These are phyloP conservation scores for Synanthedon formicaeformis DNA, from an alignment of 2,888 invertebrate genomes.

Conservation along the genomic window DNA sequence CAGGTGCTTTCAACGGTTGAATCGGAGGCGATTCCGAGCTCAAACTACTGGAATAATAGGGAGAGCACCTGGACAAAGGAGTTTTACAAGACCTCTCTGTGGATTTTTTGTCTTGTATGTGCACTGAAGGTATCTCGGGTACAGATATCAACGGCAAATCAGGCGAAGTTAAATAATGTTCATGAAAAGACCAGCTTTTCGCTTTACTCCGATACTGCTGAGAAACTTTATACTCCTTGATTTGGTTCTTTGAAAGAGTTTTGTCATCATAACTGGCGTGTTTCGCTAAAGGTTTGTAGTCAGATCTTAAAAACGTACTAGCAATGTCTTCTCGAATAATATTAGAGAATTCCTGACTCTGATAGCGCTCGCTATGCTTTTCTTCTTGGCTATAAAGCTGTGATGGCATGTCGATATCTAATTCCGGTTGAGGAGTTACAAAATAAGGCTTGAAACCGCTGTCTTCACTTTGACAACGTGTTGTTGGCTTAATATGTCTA, in stretches of 20 bases:
- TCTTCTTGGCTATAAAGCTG: slow-evolving; percentile 73
- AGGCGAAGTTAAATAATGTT: slow-evolving; percentile 70
- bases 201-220: slow-evolving; percentile 69
- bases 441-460: slow-evolving; percentile 55
- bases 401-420: slow-evolving; percentile 69
- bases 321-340: slow-evolving; percentile 48
- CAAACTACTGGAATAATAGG: slow-evolving; percentile 80
- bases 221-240: slow-evolving; percentile 72
- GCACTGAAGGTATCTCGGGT: slow-evolving; percentile 61
- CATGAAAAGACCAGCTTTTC: slow-evolving; percentile 75
- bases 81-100: slow-evolving; percentile 63
- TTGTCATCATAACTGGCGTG: slow-evolving; percentile 76
- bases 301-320: slow-evolving; percentile 59
- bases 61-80: slow-evolving; percentile 76
- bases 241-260: slow-evolving; percentile 73
- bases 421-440: slow-evolving; percentile 58
- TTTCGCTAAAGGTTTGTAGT: slow-evolving; percentile 72
- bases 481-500: slow-evolving; percentile 60
- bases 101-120: slow-evolving; percentile 51
- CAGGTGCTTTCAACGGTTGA: slow-evolving; percentile 73
- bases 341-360: slow-evolving; percentile 74
- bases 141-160: slow-evolving; percentile 67
- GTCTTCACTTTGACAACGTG: slow-evolving; percentile 73
- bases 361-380: slow-evolving; percentile 73
- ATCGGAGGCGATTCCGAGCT: slow-evolving; percentile 81